Base-by-base conservation (phyloP, 2,888 invertebrate species). In the Eupithecia vulgata region DNA sequence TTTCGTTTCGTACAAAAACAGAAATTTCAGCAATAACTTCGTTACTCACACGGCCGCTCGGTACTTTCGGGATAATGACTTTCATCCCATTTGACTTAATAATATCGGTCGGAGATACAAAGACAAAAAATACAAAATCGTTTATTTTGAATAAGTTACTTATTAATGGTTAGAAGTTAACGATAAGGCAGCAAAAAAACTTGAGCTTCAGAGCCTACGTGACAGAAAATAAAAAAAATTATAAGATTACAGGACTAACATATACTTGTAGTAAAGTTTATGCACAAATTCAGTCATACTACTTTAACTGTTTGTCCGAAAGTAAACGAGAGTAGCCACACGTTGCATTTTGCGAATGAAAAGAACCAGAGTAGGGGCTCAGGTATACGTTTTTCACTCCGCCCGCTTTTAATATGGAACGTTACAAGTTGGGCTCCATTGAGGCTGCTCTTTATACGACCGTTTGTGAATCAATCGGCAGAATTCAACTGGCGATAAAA, bases 301-400 rank as follows among this genome's bases (percentile, higher is more conserved):
- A 21, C 21, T 0, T 45, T 5, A 45, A 17, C 45, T 5, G 17
- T 17, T 6, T 5, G 17, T 45, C 45, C 45, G 6, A 45, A 5
- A 45, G 17, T 17, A 48, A 48, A 48, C 57, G 25, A 57, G 57
- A 57, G 57, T 21, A 52, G 12, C n/a, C 52, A 21, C 52, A n/a
- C n/a, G 52, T 25, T 52, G 52, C 21, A 21, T 48, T 48, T 48
- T 8, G n/a, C 48, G 48, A 1, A 52, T 52, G 5, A 52, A 52
- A 52, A 52, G 7, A n/a, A 30, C 5, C 30, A 59, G 25, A 59
- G 15, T 59, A 59, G 59, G 30, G 7, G 2, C 17, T 15, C 35
- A 17, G 75, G 76, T 72, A 67, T 68, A 65, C 30, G 68, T 40
- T 67, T 75, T 79, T 81, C 81, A 81, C 81, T 34, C 61, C 45